Conservation (phyloP, 2,113 vertebrate genomes). For the Otus sunia region DNA sequence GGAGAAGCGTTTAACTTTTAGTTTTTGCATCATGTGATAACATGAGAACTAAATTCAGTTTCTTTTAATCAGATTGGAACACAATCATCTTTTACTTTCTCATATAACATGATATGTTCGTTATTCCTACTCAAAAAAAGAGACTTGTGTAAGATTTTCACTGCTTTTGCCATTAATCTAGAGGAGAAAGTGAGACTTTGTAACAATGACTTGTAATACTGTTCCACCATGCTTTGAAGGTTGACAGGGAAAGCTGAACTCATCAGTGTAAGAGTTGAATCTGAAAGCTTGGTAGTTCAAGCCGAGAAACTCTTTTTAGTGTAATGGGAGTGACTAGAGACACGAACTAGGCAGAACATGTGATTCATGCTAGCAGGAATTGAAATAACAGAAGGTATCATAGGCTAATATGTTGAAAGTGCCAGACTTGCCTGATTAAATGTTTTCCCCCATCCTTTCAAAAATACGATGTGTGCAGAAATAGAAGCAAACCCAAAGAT, state of each 20-base stretch:
- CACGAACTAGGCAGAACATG: not conserved
- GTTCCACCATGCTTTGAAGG: not conserved
- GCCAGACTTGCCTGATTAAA: not conserved
- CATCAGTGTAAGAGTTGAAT: not conserved
- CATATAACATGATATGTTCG: not conserved
- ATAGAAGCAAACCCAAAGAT: not conserved
- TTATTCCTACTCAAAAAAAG: not conserved
- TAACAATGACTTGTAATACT: not conserved
- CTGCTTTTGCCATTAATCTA: not conserved
- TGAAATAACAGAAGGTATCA: not conserved
- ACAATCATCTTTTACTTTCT: not conserved
- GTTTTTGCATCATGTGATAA: not conserved
- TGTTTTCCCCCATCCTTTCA: not conserved
- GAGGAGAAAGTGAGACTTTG: not conserved
- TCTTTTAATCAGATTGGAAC: not conserved
- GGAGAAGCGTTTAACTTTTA: not conserved
- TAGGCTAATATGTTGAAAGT: not conserved
- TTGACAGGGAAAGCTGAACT: not conserved
- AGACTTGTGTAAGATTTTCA: not conserved
- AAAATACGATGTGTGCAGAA: not conserved
- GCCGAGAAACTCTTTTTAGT: not conserved
- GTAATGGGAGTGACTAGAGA: not conserved
- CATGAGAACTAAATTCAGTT: not conserved
- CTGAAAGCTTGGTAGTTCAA: not conserved
- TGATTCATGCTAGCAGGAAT: slow-evolving; percentile 43